Base-by-base conservation (phyloP, 2,113 vertebrate species). In the Sigmodon hispidus region DNA sequence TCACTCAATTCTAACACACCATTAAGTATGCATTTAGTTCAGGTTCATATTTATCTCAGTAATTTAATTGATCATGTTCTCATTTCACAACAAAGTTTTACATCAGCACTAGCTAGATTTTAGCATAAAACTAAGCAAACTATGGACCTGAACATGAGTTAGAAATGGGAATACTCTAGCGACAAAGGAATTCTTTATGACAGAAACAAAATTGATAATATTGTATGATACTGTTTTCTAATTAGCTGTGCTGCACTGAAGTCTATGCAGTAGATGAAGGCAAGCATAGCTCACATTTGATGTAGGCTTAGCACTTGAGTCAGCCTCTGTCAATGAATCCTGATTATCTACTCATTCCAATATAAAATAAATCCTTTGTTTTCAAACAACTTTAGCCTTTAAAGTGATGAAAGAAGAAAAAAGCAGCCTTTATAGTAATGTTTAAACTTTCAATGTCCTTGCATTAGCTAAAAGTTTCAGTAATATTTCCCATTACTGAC, bases 401-500 rank as follows among this genome's bases (percentile, higher is more conserved):
- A 95, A 95, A 87, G 16, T 88, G 87, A 95, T 90, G 59, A 90
- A 89, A 94, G 43, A 72, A 86, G 50, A 59, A 61, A 48, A 92
- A 84, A 84, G 43, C 77, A 8, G 36, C 57, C 87, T 96, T 97
- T 73, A 85, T 93, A 70, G 24, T 67, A 72, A 19, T 85, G 16
- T 36, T 94, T 76, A 93, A 91, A 94, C 36, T 70, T 80, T 80
- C 57, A 80, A 7, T 84, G 69, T 85, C 57, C 72, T 97, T 95
- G 89, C 69, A 34, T 87, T 70, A 91, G 59, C 65, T 96, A 61
- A 72, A 95, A 89, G 4, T 94, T 90, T 90, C 61, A 50, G 9
- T 59, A 85, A 40, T 48, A 95, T 94, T 95, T 97, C 95, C 84
- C 57, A 97, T 96, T 89, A 96, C 81, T 95, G 80, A 91, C 29